Base-by-base conservation (phyloP, 2,113 vertebrate species). In the Cololabis saira region DNA sequence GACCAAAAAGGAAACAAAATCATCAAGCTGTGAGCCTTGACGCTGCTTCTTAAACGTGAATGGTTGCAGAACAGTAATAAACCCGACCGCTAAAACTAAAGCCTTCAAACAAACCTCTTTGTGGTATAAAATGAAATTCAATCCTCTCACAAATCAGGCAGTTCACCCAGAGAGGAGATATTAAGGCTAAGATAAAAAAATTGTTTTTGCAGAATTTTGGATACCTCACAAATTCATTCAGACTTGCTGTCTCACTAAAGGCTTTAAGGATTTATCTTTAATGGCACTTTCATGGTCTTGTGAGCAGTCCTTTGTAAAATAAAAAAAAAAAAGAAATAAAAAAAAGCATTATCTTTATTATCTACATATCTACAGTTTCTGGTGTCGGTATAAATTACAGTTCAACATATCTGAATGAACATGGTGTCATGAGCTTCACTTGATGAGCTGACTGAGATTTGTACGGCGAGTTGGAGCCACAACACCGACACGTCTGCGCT, bases 201-300 rank as follows among this genome's bases (percentile, higher is more conserved):
- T 21, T 33, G 30, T 60, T 49, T 85, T 83, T 80, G 76, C 81
- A 45, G 74, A 68, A 82, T 80, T 82, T 76, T 24, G 47, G 18
- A 63, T 83, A 58, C 42, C 60, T 71, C 76, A 77, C 65, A 65
- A 74, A 83, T 77, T 74, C 73, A 77, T 83, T 81, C 80, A 83
- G 76, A 77, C 64, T 52, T 53, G 67, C 77, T 70, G 74, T 78
- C 82, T 86, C 80, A 84, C 83, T 78, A 80, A 87, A 88, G 86
- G 83, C 83, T 83, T 73, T 71, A 84, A 72, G 73, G 78, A 62
- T 83, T 27, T n/a, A 6, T 87, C 85, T 85, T 75, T 84, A 91
- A 87, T 88, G 87, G 87, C 89, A 91, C 89, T 88, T 88, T 75
- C 81, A 86, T 71, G 79, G 84, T 87, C 80, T 81, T 59, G 85